Evolutionary conservation across 2,797 vertebrate genomes (phyloP).

Genomic region (Lutjanus argentimaculatus): DNA sequence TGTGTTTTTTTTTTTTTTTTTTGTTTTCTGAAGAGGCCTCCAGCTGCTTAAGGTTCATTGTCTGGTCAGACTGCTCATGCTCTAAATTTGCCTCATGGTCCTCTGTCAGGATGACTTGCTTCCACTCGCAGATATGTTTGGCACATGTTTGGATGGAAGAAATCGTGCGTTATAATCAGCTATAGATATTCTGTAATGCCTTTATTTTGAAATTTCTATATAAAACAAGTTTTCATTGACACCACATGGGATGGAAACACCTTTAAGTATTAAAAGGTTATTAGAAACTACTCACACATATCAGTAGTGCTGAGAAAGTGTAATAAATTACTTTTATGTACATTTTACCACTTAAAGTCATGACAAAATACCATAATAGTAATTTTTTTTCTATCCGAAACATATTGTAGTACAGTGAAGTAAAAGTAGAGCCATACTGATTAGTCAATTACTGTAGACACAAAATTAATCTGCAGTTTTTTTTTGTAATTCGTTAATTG

Average conservation of each 20-base stretch:
- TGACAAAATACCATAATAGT: background rate
- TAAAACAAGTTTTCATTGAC: slow-evolving; percentile 8
- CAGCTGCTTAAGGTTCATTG: slow-evolving; percentile 66
- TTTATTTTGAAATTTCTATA: slow-evolving; percentile 29
- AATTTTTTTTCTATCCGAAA: background rate
- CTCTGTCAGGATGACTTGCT: slow-evolving; percentile 32
- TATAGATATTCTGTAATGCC: background rate
- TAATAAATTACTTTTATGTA: background rate
- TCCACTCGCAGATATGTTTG: slow-evolving; percentile 1
- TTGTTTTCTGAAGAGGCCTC: slow-evolving; percentile 49
- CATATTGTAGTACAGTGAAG: too few relatives aligned
- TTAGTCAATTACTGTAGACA: background rate
- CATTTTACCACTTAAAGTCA: background rate
- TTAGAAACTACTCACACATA: too few relatives aligned
- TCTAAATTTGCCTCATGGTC: slow-evolving; percentile 34
- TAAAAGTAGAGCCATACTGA: too few relatives aligned
- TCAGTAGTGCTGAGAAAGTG: background rate
- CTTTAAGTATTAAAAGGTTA: background rate
- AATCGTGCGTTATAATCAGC: background rate
- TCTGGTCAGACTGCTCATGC: slow-evolving; percentile 58
- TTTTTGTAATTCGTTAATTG: background rate
- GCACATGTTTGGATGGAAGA: slow-evolving; percentile 7
- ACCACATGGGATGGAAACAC: background rate
- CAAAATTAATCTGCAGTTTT: background rate
- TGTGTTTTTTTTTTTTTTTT: background rate